phyloP scores from a whole-genome alignment of 2,888 invertebrate genomes.

The Eudasyphora cyanicolor region DNA sequence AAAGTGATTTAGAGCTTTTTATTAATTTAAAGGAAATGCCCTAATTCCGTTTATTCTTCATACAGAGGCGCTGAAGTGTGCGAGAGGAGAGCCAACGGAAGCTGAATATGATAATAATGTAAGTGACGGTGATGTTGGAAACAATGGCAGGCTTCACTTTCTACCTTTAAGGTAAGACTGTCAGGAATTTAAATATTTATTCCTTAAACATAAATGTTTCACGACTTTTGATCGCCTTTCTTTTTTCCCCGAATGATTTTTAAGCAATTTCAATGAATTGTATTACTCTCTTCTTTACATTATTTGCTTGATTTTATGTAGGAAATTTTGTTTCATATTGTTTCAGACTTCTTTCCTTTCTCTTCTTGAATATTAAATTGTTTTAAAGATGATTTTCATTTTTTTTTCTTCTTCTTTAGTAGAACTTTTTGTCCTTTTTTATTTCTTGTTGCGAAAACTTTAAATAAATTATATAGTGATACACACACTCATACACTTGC shows the following conservation, averaged over 20 bases:
- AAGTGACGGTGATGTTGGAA: not conserved
- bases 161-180: not conserved
- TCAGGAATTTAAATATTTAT: slow-evolving; percentile 14
- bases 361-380: not conserved
- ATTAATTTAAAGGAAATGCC: not conserved
- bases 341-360: not conserved
- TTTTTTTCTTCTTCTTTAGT: not conserved
- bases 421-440: not conserved
- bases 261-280: not conserved
- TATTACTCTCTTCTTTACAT: not conserved
- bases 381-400: slow-evolving; percentile 4
- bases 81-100: not conserved
- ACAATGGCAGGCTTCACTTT: not conserved
- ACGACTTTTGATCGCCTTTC: not conserved
- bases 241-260: not conserved
- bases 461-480: not conserved
- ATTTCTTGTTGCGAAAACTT: not conserved
- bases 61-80: not conserved
- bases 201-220: not conserved
- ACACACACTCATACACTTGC: not conserved
- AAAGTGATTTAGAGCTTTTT: not conserved
- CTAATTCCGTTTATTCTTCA: not conserved
- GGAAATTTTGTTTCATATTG: not conserved
- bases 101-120: not conserved
- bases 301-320: not conserved